phyloP scores from a whole-genome alignment of 2,113 vertebrate genomes.

The Ivindomyrus marchei region DNA sequence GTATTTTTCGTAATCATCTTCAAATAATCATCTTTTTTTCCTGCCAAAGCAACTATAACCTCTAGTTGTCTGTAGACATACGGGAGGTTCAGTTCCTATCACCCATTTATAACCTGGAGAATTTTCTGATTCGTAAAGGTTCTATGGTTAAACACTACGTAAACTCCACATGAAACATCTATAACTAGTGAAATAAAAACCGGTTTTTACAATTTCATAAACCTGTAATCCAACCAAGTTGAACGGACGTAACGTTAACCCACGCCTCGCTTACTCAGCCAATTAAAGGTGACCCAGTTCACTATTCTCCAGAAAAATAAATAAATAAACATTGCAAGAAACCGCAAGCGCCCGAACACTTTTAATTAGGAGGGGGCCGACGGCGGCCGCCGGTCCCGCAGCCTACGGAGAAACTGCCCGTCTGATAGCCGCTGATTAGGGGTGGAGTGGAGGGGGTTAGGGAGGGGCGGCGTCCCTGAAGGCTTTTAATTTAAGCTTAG shows the following conservation, averaged over 20 bases:
- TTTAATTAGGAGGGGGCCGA: slow-evolving; percentile 34
- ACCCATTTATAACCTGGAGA: neutral
- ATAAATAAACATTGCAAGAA: slow-evolving; percentile 13
- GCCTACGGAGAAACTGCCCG: slow-evolving; percentile 21
- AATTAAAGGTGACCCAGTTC: slow-evolving; percentile 43
- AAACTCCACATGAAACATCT: neutral
- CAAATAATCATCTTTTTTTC: neutral
- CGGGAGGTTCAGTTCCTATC: neutral
- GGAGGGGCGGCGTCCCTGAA: slow-evolving; percentile 41
- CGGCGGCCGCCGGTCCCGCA: slow-evolving; percentile 28
- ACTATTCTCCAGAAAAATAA: neutral
- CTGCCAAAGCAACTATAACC: neutral
- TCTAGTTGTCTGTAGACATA: neutral
- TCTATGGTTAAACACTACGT: neutral
- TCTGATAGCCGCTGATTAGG: slow-evolving; percentile 42
- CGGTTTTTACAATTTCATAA: slow-evolving; percentile 5
- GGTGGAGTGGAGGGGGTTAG: slow-evolving; percentile 22
- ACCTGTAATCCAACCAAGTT: neutral
- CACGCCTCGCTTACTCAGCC: slow-evolving; percentile 20
- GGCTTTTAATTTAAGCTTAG: slow-evolving; percentile 53
- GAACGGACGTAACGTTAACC: slow-evolving; percentile 19
- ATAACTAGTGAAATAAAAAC: neutral
- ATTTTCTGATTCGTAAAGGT: neutral
- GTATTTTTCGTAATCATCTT: neutral
- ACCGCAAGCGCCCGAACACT: slow-evolving; percentile 22